Evolutionary conservation across 2,888 invertebrate genomes (phyloP).

Genomic region (Drosophila neonasuta): DNA sequence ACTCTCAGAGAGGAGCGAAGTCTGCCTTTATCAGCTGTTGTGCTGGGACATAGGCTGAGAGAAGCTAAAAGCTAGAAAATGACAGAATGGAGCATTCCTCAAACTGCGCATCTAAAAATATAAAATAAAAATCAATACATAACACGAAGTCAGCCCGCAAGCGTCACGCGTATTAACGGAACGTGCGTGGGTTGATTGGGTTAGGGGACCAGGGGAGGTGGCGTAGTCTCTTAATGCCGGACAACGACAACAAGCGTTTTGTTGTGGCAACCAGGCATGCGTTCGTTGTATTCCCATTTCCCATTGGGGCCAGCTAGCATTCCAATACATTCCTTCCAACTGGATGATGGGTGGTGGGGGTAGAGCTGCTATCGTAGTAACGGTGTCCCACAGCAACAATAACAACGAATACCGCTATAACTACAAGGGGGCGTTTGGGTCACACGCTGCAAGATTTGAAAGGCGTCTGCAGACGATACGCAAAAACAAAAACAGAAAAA

Average conservation of each 20-base stretch:
- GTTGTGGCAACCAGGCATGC: conserved; percentile 69
- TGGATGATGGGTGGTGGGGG: conserved; percentile 28
- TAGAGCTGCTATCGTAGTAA: conserved; percentile 34
- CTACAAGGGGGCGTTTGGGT: conserved; percentile 70
- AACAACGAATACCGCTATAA: conserved; percentile 32
- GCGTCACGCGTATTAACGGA: conserved; percentile 67
- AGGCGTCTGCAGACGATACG: conserved; percentile 42
- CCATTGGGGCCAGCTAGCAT: conserved; percentile 57
- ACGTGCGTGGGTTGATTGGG: conserved; percentile 52
- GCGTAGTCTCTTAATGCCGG: conserved; percentile 28
- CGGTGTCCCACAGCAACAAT: conserved; percentile 44
- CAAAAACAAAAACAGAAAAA: conserved; percentile 15
- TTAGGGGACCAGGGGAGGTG: conserved; percentile 11
- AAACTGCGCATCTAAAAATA: conserved; percentile 73
- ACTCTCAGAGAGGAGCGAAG: conserved; percentile 35
- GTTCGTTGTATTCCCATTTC: conserved; percentile 44
- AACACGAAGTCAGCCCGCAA: conserved; percentile 35
- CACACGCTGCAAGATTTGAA: conserved; percentile 64
- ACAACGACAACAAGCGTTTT: conserved; percentile 69
- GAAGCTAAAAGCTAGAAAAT: conserved; percentile 15
- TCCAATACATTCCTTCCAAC: conserved; percentile 55
- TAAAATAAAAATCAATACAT: conserved; percentile 67
- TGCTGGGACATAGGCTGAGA: conserved; percentile 11
- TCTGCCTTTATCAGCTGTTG: conserved; percentile 64
- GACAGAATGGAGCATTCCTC: conserved; percentile 16